Evolutionary conservation across 2,888 invertebrate species (phyloP), one percentile per base, ranked within the genome.

Genomic region (Temnothorax ravouxi): DNA sequence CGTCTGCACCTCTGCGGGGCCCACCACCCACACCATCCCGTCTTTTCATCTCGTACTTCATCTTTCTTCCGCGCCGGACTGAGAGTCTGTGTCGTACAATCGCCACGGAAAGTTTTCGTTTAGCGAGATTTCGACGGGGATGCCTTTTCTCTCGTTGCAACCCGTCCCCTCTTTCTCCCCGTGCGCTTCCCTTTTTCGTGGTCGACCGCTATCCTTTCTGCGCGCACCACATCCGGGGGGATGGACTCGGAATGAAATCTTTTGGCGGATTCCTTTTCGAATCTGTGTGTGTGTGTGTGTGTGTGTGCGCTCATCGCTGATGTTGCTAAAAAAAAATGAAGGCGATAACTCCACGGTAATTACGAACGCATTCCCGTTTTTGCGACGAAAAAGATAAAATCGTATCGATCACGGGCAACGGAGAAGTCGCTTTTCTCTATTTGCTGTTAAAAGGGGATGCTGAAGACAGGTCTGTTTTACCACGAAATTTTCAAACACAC

Each of bases 31-130:
- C 52, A 13, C n/a, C 52, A 81, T 50, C 47, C 86, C 85, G 88
- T 91, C 89, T 92, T 93, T 93, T 92, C 91, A 92, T 91, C 91
- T 92, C 87, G 87, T 89, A 87, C 87, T 89, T 93, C 92, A 89
- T 91, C 91, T 91, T 92, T 90, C 90, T 91, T 88, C 87, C 86
- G 69, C 85, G 76, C 81, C 67, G 89, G 89, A 87, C 87, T 75
- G 84, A 87, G 80, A 84, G 89, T 86, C 87, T 87, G 86, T 85
- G 62, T 82, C 85, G 88, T 91, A 92, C 91, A 92, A 91, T 91
- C 92, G 88, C 82, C 88, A 84, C 59, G 88, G 88, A 92, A 93
- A 92, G 88, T 93, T 92, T 91, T 88, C 90, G 90, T 91, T 91
- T 89, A 84, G n/a, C n/a, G 84, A 88, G 90, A 89, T 90, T 93